Base-by-base conservation (phyloP, 2,888 invertebrate species). In the Latrodectus elegans region DNA sequence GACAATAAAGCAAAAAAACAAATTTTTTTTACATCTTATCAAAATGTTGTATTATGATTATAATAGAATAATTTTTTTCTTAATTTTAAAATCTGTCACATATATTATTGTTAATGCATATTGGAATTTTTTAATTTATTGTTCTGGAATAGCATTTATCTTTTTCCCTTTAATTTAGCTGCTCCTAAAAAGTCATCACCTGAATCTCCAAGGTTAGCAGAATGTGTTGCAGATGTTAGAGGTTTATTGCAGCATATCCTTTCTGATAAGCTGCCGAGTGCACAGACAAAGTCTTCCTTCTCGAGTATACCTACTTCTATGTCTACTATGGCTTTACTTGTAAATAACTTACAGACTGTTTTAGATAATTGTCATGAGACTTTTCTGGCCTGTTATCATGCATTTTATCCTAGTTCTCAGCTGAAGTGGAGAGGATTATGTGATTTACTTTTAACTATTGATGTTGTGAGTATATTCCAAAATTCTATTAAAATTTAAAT, bases 341-440 rank as follows among this genome's bases (percentile, higher is more conserved):
- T 80, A 14, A 83, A 85, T 52, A 88, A 89, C n/a, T 71, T 88
- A 70, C 87, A 86, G 4, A 82, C 92, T 82, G 90, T 98, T 89
- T 93, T 98, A 81, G 95, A 96, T 79, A 98, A 99, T 92, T 97
- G 97, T 84, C 97, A 98, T 90, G 95, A 95, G 81, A 97, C 98
- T 1, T 97, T 97, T 91, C 96, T 97, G 1, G 94, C 96, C 4
- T 97, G 98, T 91, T 99, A 97, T 91, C 97, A 98, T 92, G 97
- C 97, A 0, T 99, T 99, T 93, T 98, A 97, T 92, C 98, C 99
- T 0, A 98, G 97, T 0, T 96, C 97, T 0, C 95, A 95, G 80
- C 93, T 98, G 78, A 98, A 98, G 92, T 98, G 98, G 98, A 95
- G 95, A 90, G 96, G 96, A 91, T 93, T 99, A 0, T 97, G 97